Evolutionary conservation across 2,113 vertebrate species (phyloP).

Genomic region (Cryptotis parvus): DNA sequence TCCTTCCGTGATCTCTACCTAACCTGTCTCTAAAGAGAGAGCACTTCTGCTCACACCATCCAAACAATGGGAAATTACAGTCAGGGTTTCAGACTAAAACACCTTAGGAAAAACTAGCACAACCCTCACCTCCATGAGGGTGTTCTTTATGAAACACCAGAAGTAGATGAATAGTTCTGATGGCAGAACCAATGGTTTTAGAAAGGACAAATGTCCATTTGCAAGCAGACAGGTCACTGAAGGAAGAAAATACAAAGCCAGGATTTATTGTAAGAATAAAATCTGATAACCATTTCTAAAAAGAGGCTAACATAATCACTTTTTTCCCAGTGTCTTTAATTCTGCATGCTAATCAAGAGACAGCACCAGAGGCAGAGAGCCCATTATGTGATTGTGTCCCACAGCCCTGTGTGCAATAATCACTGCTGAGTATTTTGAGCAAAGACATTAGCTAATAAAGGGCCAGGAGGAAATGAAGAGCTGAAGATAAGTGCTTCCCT

Average conservation of each 20-base stretch:
- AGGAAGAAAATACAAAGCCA: conserved; percentile 28
- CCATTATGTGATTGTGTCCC: background rate
- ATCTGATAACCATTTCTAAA: background rate
- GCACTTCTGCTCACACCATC: background rate
- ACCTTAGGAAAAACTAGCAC: background rate
- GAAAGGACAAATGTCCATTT: background rate
- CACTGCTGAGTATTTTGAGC: background rate
- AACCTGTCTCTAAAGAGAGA: conserved; percentile 47
- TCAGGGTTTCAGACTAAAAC: background rate
- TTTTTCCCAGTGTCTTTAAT: conserved; percentile 19
- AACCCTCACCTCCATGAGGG: background rate
- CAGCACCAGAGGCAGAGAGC: background rate
- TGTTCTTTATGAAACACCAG: background rate
- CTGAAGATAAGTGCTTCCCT: background rate
- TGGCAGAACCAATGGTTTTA: background rate
- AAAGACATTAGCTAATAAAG: conserved; percentile 26
- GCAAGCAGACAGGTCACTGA: background rate
- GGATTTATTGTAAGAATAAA: background rate
- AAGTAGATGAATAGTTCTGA: background rate
- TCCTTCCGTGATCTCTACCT: conserved; percentile 54
- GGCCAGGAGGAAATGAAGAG: background rate
- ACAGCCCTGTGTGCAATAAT: background rate
- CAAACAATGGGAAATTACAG: background rate
- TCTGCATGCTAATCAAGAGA: background rate
- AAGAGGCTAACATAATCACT: background rate